Conservation (phyloP, 2,113 vertebrate species). For the Sisor rabdophorus region DNA sequence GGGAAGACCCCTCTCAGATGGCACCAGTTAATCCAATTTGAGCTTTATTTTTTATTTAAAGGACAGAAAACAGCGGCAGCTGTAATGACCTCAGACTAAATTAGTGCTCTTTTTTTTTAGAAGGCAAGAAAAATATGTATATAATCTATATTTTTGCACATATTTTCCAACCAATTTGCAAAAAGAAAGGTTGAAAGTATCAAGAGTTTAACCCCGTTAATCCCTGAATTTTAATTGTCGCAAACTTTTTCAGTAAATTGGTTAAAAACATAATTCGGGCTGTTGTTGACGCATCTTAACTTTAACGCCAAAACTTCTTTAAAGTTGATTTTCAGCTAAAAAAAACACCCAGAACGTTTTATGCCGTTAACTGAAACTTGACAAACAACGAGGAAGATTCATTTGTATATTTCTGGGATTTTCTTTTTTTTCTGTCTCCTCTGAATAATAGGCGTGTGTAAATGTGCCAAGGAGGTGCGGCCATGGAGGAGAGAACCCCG, state of each 20-base stretch:
- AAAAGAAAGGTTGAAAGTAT: no score
- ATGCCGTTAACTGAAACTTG: neutral
- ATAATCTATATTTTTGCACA: neutral
- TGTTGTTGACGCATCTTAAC: neutral
- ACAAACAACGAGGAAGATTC: neutral
- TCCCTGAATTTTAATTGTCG: no score
- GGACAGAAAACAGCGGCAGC: constrained; percentile 12
- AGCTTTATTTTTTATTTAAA: constrained; percentile 27
- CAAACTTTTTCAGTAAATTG: no score
- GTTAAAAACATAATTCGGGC: no score
- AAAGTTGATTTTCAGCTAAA: neutral
- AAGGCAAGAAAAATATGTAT: neutral
- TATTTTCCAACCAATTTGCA: no score
- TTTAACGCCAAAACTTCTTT: neutral
- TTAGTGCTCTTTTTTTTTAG: neutral
- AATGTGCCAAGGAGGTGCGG: constrained; percentile 46
- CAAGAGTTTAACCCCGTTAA: no score
- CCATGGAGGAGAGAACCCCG: constrained; percentile 14
- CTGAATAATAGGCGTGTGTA: constrained; percentile 43
- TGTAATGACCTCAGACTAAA: constrained; percentile 3
- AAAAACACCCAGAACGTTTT: neutral
- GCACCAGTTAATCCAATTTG: constrained; percentile 21
- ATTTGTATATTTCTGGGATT: constrained; percentile 5
- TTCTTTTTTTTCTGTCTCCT: neutral
- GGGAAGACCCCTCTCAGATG: constrained; percentile 8